phyloP scores from a whole-genome alignment of 2,797 vertebrate genomes.

The Telmatherina bonti region DNA sequence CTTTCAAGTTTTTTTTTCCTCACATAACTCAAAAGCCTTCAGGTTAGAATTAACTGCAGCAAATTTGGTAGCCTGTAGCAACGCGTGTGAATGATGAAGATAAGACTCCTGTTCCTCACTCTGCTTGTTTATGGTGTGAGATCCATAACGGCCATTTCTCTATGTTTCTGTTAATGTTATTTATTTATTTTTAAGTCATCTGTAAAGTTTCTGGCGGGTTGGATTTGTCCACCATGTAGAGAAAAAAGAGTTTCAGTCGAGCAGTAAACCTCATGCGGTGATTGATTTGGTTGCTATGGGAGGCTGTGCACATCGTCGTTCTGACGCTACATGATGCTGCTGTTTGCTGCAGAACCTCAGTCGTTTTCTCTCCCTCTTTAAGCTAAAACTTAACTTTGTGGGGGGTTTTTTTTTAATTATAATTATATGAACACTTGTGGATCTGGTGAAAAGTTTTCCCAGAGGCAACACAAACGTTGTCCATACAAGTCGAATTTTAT shows the following conservation, averaged over 20 bases:
- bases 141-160: constrained; percentile 35
- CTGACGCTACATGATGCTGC: constrained; percentile 54
- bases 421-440: background rate
- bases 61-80: constrained; percentile 41
- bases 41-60: constrained; percentile 52
- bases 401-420: background rate
- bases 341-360: constrained; percentile 5
- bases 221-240: background rate
- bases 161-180: constrained; percentile 16
- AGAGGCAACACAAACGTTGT: background rate
- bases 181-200: background rate
- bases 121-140: constrained; percentile 32
- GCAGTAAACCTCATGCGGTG: background rate
- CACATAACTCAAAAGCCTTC: constrained; percentile 1
- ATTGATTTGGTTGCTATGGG: constrained; percentile 4
- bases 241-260: background rate
- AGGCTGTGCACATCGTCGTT: constrained; percentile 32
- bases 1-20: too few species aligned
- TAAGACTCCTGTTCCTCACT: constrained; percentile 18
- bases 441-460: background rate
- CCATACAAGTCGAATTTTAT: background rate
- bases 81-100: constrained; percentile 11
- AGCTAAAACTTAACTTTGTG: background rate
- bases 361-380: background rate
- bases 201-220: background rate